Evolutionary conservation across 2,888 invertebrate genomes (phyloP).

Genomic region (Tinea semifulvella): DNA sequence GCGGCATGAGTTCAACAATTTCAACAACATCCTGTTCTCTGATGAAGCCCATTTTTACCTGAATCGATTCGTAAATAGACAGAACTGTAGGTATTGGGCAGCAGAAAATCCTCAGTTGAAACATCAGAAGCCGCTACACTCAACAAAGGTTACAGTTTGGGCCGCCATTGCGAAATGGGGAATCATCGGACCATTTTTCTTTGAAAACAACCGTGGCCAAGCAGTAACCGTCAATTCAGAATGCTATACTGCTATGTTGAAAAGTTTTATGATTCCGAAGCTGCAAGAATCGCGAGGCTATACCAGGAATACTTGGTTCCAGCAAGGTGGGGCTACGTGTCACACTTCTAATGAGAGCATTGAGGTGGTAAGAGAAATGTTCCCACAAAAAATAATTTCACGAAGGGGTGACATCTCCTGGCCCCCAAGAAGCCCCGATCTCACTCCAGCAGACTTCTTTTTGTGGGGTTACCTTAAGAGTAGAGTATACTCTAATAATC

Average conservation of each 20-base stretch:
- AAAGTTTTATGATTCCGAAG: neutral
- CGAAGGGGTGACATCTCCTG: constrained; percentile 18
- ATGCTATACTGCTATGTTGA: constrained; percentile 6
- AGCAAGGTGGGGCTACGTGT: constrained; percentile 20
- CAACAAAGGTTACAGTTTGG: constrained; percentile 14
- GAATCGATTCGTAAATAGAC: constrained; percentile 15
- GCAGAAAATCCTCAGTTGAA: constrained; percentile 11
- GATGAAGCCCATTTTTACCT: constrained; percentile 16
- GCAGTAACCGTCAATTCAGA: constrained; percentile 10
- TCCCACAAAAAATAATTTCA: constrained; percentile 19
- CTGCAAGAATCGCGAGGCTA: constrained; percentile 19
- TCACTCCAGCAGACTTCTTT: constrained; percentile 15
- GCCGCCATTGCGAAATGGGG: constrained; percentile 11
- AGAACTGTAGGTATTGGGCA: constrained; percentile 7
- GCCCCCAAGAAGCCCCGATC: constrained; percentile 13
- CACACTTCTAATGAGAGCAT: constrained; percentile 20
- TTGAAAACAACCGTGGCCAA: constrained; percentile 7
- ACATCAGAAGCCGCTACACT: constrained; percentile 15
- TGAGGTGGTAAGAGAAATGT: constrained; percentile 18
- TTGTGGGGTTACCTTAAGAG: too few relatives aligned
- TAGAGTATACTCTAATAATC: constrained; percentile 7
- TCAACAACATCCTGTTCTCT: constrained; percentile 16
- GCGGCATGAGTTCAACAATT: constrained; percentile 17
- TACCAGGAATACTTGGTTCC: constrained; percentile 18
- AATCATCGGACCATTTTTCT: constrained; percentile 14